Base-by-base conservation (phyloP, 2,888 invertebrate genomes). In the Oxystoma pomonae region DNA sequence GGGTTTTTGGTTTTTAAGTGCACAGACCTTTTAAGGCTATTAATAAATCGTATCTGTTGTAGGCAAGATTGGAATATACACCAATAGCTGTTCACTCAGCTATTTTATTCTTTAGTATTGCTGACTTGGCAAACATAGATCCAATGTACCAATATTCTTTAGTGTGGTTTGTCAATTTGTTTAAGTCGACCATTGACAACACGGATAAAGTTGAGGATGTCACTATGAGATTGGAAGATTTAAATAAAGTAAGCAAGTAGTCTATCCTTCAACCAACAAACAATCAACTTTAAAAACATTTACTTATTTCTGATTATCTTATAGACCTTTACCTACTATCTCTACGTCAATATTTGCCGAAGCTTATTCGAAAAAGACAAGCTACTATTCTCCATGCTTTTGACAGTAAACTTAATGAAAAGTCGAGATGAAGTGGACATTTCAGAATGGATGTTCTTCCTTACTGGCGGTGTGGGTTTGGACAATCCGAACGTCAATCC, bases 111-210 rank as follows among this genome's bases (percentile, higher is more conserved):
- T 97, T 97, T 81, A 90, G 94, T 5, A 92, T 92, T 65, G 92
- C 89, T 64, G 92, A 94, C 64, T 81, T 98, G 74, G 91, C 94
- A 3, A 90, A 92, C 74, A 94, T 98, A 69, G 96, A 98, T 81
- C 96, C 96, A 1, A 97, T 97, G 97, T 98, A 98, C 80, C 96
- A 97, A 78, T 98, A 96, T 79, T 96, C 96, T 0, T 82, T 98
- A 71, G 87, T 87, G 1, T 98, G 97, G 97, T 97, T 96, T 78
- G 92, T 97, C 74, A 90, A 91, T 70, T 83, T 97, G 21, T 98
- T 92, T 78, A 89, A 90, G 71, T 83, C 88, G 57, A 88, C 94
- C 18, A 96, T 97, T 65, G 94, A 95, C 70, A 91, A 91, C 71
- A 92, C 93, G 0, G 91, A 92, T 73, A 89, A 88, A 72, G 87